These are phyloP conservation scores for Spondyliosoma cantharus DNA, from an alignment of 2,797 vertebrate genomes.

Conservation along the genomic window DNA sequence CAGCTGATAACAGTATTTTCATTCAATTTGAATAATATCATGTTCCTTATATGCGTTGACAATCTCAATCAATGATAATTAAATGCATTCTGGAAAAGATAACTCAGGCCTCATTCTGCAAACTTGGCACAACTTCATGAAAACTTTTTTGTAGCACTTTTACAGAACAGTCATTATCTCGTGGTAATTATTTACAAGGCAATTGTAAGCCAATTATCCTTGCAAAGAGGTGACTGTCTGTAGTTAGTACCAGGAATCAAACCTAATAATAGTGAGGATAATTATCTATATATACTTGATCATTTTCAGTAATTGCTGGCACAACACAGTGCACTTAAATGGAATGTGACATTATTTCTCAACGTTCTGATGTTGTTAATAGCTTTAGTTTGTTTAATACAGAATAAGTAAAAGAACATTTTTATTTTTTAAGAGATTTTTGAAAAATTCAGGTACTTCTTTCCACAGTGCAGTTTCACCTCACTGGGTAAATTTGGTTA, in stretches of 20 bases:
- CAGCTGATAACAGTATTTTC: constrained; percentile 45
- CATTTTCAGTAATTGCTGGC: not conserved
- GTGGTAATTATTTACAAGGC: constrained; percentile 20
- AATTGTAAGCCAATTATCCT: constrained; percentile 30
- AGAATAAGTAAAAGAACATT: not conserved
- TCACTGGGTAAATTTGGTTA: not conserved
- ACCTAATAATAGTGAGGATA: constrained; percentile 10
- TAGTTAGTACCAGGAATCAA: constrained; percentile 17
- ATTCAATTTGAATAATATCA: constrained; percentile 47
- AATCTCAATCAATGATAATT: constrained; percentile 55
- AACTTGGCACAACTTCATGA: constrained; percentile 30
- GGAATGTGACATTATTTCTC: not conserved
- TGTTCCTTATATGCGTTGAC: constrained; percentile 41
- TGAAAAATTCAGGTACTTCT: not conserved
- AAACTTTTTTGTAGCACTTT: constrained; percentile 21
- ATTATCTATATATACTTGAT: constrained; percentile 14
- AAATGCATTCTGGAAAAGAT: constrained; percentile 35
- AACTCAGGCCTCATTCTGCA: constrained; percentile 16
- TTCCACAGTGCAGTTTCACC: not conserved
- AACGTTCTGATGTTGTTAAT: not conserved
- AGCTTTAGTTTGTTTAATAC: not conserved
- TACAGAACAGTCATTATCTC: constrained; percentile 18
- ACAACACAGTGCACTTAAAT: not conserved
- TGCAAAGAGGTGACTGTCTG: constrained; percentile 8
- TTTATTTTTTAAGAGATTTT: not conserved